Evolutionary conservation across 2,113 vertebrate genomes (phyloP).

Genomic region (Perccottus glenii): DNA sequence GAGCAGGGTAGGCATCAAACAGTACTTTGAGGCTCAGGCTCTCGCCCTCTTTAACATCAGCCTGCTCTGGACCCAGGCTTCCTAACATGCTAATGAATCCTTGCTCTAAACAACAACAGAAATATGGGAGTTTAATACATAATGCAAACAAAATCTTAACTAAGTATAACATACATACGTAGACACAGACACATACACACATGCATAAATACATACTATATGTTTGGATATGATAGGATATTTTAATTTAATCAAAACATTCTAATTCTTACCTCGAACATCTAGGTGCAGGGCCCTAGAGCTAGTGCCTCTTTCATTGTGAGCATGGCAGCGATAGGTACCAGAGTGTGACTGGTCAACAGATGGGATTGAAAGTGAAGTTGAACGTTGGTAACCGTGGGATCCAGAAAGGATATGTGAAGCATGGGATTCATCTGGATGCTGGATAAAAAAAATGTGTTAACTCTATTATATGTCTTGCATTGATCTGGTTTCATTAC

Average conservation of each 20-base stretch:
- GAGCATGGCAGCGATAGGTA: slow-evolving; percentile 85
- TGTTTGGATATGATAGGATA: no score
- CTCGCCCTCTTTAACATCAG: slow-evolving; percentile 88
- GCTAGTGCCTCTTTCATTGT: slow-evolving; percentile 85
- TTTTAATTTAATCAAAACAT: neutral
- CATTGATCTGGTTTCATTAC: no score
- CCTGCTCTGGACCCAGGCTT: slow-evolving; percentile 78
- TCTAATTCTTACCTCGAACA: slow-evolving; percentile 82
- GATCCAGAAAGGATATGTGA: slow-evolving; percentile 71
- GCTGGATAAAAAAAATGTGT: slow-evolving; percentile 39
- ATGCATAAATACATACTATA: no score
- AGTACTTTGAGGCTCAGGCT: slow-evolving; percentile 86
- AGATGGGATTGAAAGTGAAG: slow-evolving; percentile 78
- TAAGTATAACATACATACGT: no score
- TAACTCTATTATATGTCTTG: no score
- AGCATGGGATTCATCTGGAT: slow-evolving; percentile 28
- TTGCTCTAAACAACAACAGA: slow-evolving; percentile 75
- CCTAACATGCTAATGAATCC: slow-evolving; percentile 87
- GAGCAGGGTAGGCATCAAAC: slow-evolving; percentile 88
- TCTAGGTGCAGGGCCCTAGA: slow-evolving; percentile 83
- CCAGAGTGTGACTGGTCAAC: slow-evolving; percentile 88
- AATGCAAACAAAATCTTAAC: no score
- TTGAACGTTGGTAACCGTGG: slow-evolving; percentile 62
- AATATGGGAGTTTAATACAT: no score
- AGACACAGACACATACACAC: no score